These are phyloP conservation scores for Psittacula echo DNA, from an alignment of 2,797 vertebrate genomes.

Conservation along the genomic window DNA sequence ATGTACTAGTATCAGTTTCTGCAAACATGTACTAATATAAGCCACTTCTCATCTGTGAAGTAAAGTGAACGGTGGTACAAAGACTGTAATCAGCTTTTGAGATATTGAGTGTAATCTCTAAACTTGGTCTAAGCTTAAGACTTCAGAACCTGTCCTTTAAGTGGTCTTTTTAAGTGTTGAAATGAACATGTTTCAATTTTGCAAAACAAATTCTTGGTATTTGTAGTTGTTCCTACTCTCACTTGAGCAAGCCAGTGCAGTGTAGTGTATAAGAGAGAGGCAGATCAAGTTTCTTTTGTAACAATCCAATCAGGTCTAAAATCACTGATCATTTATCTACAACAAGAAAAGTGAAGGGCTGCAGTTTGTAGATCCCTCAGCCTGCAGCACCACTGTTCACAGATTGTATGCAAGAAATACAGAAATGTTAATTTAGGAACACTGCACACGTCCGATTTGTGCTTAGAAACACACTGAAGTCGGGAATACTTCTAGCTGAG, in stretches of 20 bases:
- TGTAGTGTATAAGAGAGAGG: background rate
- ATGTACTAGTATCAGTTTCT: background rate
- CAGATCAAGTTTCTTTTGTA: background rate
- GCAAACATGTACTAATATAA: background rate
- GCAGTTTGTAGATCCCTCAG: background rate
- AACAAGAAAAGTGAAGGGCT: background rate
- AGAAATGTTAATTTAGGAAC: background rate
- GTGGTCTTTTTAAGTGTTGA: background rate
- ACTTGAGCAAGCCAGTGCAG: background rate
- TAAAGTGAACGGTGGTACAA: background rate
- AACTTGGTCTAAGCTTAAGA: background rate
- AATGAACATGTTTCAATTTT: background rate
- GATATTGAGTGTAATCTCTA: background rate
- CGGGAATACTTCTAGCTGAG: background rate
- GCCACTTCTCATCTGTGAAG: background rate
- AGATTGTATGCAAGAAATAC: background rate
- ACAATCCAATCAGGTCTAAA: slow-evolving; percentile 5
- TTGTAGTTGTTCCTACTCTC: background rate
- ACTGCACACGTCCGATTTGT: background rate
- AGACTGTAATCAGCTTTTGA: background rate
- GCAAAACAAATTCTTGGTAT: background rate
- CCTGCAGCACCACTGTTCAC: background rate
- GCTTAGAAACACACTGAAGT: background rate
- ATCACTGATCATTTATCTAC: background rate
- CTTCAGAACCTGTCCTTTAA: background rate